A percentile compares a stretch with the other conserved stretches of the same genome.
phyloP scores from a whole-genome alignment of 2,113 vertebrate species.

The Nycticryphes semicollaris region DNA sequence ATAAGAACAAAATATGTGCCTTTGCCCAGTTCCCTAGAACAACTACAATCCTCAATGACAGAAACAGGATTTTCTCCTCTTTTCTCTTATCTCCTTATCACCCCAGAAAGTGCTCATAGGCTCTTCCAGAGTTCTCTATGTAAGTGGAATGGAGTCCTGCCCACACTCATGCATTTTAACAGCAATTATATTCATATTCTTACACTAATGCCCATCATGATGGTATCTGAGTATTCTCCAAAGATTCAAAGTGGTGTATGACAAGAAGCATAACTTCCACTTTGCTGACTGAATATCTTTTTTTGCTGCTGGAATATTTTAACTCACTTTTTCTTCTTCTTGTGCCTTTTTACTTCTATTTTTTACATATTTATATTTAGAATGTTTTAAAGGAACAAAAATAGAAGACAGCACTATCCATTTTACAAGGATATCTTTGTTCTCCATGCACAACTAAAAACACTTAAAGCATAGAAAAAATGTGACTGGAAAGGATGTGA shows the following conservation, averaged over 20 bases:
- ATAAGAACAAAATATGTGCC: neutral
- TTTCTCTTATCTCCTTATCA: neutral
- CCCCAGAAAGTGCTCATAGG: neutral
- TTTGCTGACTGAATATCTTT: neutral
- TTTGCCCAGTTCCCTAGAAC: neutral
- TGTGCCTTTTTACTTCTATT: neutral
- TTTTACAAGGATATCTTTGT: constrained; percentile 44
- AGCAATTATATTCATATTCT: neutral
- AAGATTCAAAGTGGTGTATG: neutral
- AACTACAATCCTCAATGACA: neutral
- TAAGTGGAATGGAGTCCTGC: neutral
- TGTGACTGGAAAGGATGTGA: neutral
- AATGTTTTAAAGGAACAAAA: constrained; percentile 28
- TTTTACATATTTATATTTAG: constrained; percentile 26
- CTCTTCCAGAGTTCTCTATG: neutral
- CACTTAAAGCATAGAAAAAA: constrained; percentile 19
- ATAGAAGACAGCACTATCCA: neutral
- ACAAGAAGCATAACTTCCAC: neutral
- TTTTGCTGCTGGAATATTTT: neutral
- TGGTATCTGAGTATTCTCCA: neutral
- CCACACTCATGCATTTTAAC: neutral
- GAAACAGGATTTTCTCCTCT: neutral
- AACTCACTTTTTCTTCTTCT: neutral
- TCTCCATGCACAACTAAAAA: constrained; percentile 7
- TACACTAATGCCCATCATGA: neutral